phyloP scores from a whole-genome alignment of 1,140 invertebrate species.

The Atta colombica region DNA sequence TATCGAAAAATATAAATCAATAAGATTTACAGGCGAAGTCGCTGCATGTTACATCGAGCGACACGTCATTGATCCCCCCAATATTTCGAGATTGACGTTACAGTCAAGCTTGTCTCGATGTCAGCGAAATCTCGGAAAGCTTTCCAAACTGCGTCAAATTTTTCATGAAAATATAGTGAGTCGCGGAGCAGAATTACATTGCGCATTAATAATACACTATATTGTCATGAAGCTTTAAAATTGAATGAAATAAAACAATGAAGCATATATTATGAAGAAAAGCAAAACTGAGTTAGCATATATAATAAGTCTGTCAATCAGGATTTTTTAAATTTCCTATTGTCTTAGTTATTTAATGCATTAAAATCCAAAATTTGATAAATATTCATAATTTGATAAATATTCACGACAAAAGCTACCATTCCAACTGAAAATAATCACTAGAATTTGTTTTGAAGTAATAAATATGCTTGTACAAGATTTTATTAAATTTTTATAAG shows the following conservation, averaged over 20 bases:
- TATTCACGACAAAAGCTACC: not conserved
- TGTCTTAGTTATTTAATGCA: no score
- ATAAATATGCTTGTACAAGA: not conserved
- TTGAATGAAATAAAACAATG: not conserved
- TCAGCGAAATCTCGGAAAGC: constrained; percentile 45
- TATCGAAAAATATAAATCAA: constrained; percentile 65
- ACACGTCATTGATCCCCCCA: constrained; percentile 55
- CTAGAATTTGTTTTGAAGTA: not conserved
- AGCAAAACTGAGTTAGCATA: not conserved
- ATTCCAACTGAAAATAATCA: not conserved
- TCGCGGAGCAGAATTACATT: not conserved
- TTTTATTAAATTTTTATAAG: not conserved
- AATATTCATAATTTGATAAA: no score
- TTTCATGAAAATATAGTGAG: constrained; percentile 39
- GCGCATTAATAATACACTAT: not conserved
- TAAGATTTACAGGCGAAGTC: constrained; percentile 57
- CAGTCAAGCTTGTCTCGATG: constrained; percentile 57
- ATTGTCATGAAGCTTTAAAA: not conserved
- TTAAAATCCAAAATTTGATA: no score
- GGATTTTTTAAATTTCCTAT: not conserved
- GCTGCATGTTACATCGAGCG: constrained; percentile 53
- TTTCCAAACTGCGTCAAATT: constrained; percentile 48
- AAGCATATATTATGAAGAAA: not conserved
- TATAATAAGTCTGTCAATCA: not conserved
- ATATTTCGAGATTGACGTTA: constrained; percentile 61